Evolutionary conservation across 2,797 vertebrate genomes (phyloP).

Genomic region (Sebastes kiyomatsui): DNA sequence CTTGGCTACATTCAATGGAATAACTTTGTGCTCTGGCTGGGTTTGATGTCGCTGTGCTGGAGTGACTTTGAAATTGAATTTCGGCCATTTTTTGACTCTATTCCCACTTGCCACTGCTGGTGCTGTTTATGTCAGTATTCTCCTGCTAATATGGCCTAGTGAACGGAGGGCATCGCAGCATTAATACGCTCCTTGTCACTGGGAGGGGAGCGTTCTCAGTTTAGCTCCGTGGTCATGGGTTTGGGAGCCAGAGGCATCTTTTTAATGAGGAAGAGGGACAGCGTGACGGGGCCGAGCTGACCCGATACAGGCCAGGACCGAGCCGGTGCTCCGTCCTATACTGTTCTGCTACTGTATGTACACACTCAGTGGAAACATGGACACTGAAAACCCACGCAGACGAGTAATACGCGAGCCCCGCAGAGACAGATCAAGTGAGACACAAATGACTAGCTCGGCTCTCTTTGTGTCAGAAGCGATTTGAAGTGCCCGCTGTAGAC

Average conservation of each 20-base stretch:
- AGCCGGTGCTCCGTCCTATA: neutral
- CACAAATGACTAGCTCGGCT: conserved; percentile 52
- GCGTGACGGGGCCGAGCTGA: conserved; percentile 32
- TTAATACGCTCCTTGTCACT: conserved; percentile 48
- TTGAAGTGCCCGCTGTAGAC: conserved; percentile 26
- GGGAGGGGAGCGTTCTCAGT: conserved; percentile 29
- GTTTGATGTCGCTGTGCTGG: conserved; percentile 26
- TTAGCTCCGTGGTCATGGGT: conserved; percentile 38
- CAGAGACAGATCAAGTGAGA: conserved; percentile 54
- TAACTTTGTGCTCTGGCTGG: conserved; percentile 19
- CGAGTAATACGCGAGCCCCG: conserved; percentile 1
- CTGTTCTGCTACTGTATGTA: neutral
- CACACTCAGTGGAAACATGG: neutral
- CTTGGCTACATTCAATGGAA: conserved; percentile 23
- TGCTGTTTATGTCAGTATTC: conserved; percentile 15
- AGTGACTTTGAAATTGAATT: conserved; percentile 52
- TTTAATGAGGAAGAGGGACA: conserved; percentile 62
- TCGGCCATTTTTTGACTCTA: neutral
- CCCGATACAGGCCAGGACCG: conserved; percentile 15
- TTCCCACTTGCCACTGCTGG: neutral
- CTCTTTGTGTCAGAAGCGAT: conserved; percentile 58
- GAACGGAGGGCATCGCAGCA: conserved; percentile 12
- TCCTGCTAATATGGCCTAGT: conserved; percentile 4
- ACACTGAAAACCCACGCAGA: conserved; percentile 12
- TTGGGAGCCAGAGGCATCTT: conserved; percentile 55